phyloP scores from a whole-genome alignment of 2,888 invertebrate genomes.

The Metalampra italica region DNA sequence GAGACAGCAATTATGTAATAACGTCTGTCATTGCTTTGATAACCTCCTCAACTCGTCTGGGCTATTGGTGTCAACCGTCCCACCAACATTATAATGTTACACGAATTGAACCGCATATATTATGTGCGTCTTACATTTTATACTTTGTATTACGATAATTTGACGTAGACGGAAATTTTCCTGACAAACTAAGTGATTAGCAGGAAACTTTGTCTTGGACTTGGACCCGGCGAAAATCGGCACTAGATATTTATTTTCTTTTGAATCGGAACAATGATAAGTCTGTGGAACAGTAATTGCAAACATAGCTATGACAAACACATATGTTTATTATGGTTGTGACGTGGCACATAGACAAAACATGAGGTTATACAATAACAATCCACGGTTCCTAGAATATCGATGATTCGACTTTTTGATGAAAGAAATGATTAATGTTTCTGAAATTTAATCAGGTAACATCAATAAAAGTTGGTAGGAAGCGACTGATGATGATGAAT shows the following conservation, averaged over 20 bases:
- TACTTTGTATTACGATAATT: not conserved
- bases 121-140: not conserved
- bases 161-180: conserved; percentile 13
- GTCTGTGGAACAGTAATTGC: not conserved
- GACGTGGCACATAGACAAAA: not conserved
- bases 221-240: too few relatives aligned
- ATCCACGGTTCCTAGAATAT: too few relatives aligned
- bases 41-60: conserved; percentile 3
- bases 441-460: too few relatives aligned
- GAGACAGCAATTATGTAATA: not conserved
- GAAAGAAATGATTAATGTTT: too few relatives aligned
- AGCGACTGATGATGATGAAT: too few relatives aligned
- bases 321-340: not conserved
- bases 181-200: conserved; percentile 3
- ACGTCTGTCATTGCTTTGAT: not conserved
- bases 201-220: not conserved
- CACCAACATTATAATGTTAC: not conserved
- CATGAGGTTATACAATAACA: too few relatives aligned
- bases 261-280: too few relatives aligned
- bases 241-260: too few relatives aligned
- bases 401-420: too few relatives aligned
- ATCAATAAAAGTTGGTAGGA: too few relatives aligned
- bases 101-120: not conserved
- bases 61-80: not conserved
- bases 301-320: not conserved